phyloP scores from a whole-genome alignment of 2,113 vertebrate species.

The Macrotus californicus region DNA sequence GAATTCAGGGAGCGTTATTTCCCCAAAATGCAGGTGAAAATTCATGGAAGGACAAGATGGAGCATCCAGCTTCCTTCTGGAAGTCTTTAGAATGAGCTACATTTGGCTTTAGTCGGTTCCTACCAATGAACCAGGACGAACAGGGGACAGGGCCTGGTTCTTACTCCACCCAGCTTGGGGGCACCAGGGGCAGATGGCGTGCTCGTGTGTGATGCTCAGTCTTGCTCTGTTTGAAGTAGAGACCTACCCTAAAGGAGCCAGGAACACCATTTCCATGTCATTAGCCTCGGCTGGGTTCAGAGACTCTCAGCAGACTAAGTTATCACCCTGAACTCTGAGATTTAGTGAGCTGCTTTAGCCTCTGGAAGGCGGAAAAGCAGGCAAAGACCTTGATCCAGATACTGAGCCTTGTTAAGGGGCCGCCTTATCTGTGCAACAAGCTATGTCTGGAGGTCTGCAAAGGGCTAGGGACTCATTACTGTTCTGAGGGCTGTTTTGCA shows the following conservation, averaged over 20 bases:
- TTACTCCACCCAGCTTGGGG: neutral
- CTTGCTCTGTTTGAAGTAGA: neutral
- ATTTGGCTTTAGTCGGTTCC: neutral
- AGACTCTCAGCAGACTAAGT: constrained; percentile 44
- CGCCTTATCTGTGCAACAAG: constrained; percentile 73
- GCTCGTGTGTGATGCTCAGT: neutral
- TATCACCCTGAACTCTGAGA: constrained; percentile 40
- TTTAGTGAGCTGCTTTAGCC: constrained; percentile 60
- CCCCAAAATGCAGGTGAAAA: neutral
- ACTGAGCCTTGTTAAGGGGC: constrained; percentile 64
- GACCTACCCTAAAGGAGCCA: constrained; percentile 45
- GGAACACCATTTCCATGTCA: neutral
- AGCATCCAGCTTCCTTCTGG: neutral
- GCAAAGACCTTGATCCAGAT: constrained; percentile 70
- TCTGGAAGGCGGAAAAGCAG: constrained; percentile 64
- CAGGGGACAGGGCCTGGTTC: neutral
- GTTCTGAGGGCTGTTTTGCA: constrained; percentile 65
- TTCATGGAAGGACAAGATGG: neutral
- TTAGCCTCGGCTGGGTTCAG: constrained; percentile 45
- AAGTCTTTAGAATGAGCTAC: neutral
- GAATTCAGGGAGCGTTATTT: neutral
- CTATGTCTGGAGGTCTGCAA: constrained; percentile 51
- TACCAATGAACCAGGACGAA: neutral
- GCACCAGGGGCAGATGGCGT: neutral
- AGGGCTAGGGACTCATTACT: constrained; percentile 69